Percentiles rank a stretch among this genome's conserved stretches.
Evolutionary conservation across 2,888 invertebrate genomes (phyloP).

Genomic region (Hofmannophila pseudospretella): DNA sequence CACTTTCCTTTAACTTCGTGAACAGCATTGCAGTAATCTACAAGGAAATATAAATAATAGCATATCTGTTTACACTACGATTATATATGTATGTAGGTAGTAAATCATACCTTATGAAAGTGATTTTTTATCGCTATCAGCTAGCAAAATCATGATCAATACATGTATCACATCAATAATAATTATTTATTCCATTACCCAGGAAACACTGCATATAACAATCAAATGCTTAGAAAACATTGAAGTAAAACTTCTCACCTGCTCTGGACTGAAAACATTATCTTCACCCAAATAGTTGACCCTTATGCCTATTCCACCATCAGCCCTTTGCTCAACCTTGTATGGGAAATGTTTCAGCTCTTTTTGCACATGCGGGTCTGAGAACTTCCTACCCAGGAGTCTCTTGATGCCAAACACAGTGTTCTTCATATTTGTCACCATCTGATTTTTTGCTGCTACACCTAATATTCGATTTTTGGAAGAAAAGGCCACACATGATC

Average conservation of each 20-base stretch:
- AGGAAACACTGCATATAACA: too few relatives aligned
- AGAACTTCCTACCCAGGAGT: conserved; percentile 92
- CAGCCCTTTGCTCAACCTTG: conserved; percentile 84
- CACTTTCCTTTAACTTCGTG: conserved; percentile 96
- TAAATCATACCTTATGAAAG: not conserved
- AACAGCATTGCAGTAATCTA: conserved; percentile 95
- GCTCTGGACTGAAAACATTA: conserved; percentile 92
- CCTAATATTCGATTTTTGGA: conserved; percentile 95
- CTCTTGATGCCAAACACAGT: conserved; percentile 96
- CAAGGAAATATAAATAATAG: conserved; percentile 1
- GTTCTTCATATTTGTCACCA: conserved; percentile 98
- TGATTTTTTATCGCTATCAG: not conserved
- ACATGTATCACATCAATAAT: too few relatives aligned
- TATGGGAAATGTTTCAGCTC: conserved; percentile 90
- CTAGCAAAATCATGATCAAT: too few relatives aligned
- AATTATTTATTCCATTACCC: too few relatives aligned
- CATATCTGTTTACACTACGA: too few relatives aligned
- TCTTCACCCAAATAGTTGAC: conserved; percentile 93
- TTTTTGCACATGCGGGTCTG: conserved; percentile 91
- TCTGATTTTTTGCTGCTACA: conserved; percentile 97
- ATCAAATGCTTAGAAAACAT: too few relatives aligned
- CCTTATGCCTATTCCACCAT: conserved; percentile 91
- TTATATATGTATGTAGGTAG: not conserved
- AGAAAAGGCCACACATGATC: conserved; percentile 97
- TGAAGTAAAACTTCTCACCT: too few relatives aligned